phyloP scores from a whole-genome alignment of 30 jellyfish, hydroid and myxozoan species.

The Hydractinia symbiolongicarpus region DNA sequence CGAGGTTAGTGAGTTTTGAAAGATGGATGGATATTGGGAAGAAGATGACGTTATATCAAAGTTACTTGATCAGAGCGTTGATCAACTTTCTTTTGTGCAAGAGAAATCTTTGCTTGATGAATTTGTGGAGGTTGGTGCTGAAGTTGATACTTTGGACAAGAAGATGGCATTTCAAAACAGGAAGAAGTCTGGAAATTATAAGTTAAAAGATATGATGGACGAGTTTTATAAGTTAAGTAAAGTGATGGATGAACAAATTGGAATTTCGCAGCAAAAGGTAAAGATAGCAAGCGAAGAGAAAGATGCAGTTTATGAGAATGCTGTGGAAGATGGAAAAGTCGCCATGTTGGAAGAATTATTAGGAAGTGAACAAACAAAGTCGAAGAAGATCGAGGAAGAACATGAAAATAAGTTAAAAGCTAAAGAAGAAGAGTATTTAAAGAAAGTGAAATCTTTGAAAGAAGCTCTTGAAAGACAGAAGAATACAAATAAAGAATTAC shows the following conservation, averaged over 20 bases:
- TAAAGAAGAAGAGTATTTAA: neutral
- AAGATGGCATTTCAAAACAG: neutral
- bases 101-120: slow-evolving; percentile 1
- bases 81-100: neutral
- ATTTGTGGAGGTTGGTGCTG: neutral
- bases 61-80: neutral
- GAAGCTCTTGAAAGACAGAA: neutral
- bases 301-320: neutral
- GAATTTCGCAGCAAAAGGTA: neutral
- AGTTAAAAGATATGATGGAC: neutral
- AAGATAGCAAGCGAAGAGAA: neutral
- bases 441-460: neutral
- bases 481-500: neutral
- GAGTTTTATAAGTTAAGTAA: slow-evolving; percentile 3
- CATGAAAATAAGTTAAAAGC: neutral
- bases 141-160: neutral
- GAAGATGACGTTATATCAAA: slow-evolving; percentile 2
- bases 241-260: slow-evolving; percentile 5
- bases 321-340: neutral
- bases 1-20: neutral
- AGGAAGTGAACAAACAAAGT: neutral
- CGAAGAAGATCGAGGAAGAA: neutral
- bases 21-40: neutral
- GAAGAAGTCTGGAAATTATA: neutral
- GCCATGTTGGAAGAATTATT: neutral